phyloP scores from a whole-genome alignment of 2,888 invertebrate species.

The Teinopalpus imperialis region DNA sequence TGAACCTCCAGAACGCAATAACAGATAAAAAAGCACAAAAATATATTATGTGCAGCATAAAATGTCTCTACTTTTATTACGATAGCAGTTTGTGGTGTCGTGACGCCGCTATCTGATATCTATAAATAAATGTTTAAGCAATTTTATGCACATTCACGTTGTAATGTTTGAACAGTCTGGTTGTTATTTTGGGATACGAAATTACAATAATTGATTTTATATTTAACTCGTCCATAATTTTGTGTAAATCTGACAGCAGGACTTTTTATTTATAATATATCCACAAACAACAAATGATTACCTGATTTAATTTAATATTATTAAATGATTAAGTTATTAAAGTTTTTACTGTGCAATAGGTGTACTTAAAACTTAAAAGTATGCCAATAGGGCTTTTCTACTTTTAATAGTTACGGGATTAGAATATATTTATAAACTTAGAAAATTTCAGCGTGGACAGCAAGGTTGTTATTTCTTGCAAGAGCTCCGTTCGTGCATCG shows the following conservation, averaged over 20 bases:
- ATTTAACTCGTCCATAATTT: background rate
- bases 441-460: no score
- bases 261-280: no score
- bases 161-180: constrained; percentile 27
- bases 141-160: constrained; percentile 47
- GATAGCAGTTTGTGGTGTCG: constrained; percentile 49
- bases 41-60: constrained; percentile 44
- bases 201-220: constrained; percentile 16
- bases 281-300: no score
- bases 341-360: no score
- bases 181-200: constrained; percentile 40
- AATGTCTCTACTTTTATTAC: constrained; percentile 59
- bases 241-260: constrained; percentile 1
- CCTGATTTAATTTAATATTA: no score
- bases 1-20: constrained; percentile 61
- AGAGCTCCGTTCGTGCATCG: no score
- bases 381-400: no score
- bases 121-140: constrained; percentile 60
- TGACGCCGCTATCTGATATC: constrained; percentile 60
- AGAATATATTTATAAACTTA: no score
- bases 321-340: no score
- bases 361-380: no score
- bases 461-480: no score
- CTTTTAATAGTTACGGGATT: no score
- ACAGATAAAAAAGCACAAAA: constrained; percentile 63